Evolutionary conservation across 2,797 vertebrate species (phyloP), one percentile per base, ranked within the genome.

Genomic region (Aeoliscus strigatus): DNA sequence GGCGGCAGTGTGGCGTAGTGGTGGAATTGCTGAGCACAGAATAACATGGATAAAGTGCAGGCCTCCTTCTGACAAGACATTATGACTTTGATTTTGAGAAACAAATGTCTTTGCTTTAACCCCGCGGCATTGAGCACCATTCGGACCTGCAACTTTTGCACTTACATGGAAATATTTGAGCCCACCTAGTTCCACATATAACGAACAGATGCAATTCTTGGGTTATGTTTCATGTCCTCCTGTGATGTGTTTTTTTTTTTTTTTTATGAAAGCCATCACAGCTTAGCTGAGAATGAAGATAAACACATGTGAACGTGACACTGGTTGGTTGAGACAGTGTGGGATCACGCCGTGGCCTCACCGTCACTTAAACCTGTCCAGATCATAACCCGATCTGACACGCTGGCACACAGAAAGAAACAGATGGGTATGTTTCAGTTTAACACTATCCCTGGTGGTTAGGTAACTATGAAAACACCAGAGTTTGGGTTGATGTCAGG

Each of bases 371-470:
- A 70, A 62, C 63, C 66, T 4, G 37, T 66, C 57, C 28, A 6
- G 44, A 56, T 58, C 71, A 74, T 83, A 79, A 78, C 61, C 64
- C 33, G 8, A 56, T 66, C 31, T 75, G 84, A 86, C 79, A 49
- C 57, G 73, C 70, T 80, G 83, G 75, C 82, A 79, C 76, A 78
- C 66, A 42, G 62, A 69, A 39, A 63, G 60, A 73, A 81, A 70
- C 73, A 53, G 66, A 84, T 71, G 71, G 80, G 77, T 77, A 79
- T 83, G 83, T 82, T 85, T 87, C 72, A 73, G 79, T 71, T 82
- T 77, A 83, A 69, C 43, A n/a, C 73, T 60, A 59, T 65, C 72
- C 75, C 66, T 26, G 40, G 52, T 33, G 64, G 43, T 75, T 42
- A 51, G 66, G 66, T 75, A 73, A 55, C 62, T 80, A 46, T 73